A percentile compares a stretch with the other conserved stretches of the same genome.
Conservation (phyloP, 2,797 vertebrate species). For the Xenopus petersii region DNA sequence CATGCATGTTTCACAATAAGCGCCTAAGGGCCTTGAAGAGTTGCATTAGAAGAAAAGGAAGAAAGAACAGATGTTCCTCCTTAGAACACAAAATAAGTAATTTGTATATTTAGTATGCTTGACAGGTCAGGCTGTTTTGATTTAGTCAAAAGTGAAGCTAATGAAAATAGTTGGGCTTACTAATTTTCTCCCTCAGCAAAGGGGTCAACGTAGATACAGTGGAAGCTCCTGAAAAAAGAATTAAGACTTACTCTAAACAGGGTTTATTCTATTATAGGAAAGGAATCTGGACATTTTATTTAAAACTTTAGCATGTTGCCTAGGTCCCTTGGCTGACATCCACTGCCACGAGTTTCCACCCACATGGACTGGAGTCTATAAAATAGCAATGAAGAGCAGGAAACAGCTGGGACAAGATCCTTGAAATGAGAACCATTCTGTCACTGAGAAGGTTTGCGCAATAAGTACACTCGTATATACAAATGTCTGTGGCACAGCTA, state of each 20-base stretch:
- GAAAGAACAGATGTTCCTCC: slow-evolving; percentile 44
- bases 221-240: slow-evolving; percentile 34
- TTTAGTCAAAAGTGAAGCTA: slow-evolving; percentile 46
- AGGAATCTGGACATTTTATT: not conserved
- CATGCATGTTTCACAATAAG: slow-evolving; percentile 36
- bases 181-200: slow-evolving; percentile 47
- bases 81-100: slow-evolving; percentile 47
- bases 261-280: not conserved
- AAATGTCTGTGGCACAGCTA: too few relatives aligned
- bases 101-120: slow-evolving; percentile 46
- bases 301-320: too few relatives aligned
- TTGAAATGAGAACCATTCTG: too few relatives aligned
- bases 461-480: too few relatives aligned
- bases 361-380: too few relatives aligned
- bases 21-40: slow-evolving; percentile 24
- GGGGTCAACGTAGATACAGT: slow-evolving; percentile 35
- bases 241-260: slow-evolving; percentile 26
- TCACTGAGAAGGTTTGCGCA: too few relatives aligned
- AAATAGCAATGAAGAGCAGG: too few relatives aligned
- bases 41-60: slow-evolving; percentile 43
- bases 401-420: too few relatives aligned
- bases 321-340: too few relatives aligned
- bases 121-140: slow-evolving; percentile 47
- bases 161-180: slow-evolving; percentile 48
- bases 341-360: too few relatives aligned